A percentile compares a stretch with the other conserved stretches of the same genome.
phyloP scores from a whole-genome alignment of 2,113 vertebrate species.

The Dicentrarchus labrax region DNA sequence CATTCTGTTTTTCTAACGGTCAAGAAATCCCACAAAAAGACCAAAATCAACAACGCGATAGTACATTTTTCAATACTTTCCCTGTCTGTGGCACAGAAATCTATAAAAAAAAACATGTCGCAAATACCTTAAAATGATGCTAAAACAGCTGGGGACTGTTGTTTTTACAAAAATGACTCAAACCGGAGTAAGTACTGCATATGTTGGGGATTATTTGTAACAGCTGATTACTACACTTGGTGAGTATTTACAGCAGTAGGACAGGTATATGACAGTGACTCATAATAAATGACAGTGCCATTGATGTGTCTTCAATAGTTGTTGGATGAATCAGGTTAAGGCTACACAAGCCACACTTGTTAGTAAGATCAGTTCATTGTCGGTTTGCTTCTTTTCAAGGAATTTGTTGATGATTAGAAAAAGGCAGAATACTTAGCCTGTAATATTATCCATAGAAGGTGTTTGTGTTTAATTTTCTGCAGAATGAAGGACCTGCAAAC shows the following conservation, averaged over 20 bases:
- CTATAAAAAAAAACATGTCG: too few species aligned
- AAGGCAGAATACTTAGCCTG: background rate
- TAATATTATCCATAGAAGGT: background rate
- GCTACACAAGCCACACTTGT: background rate
- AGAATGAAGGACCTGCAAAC: conserved; percentile 70
- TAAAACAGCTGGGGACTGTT: background rate
- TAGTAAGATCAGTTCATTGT: background rate
- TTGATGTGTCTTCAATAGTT: background rate
- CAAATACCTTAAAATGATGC: too few species aligned
- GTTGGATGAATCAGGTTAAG: background rate
- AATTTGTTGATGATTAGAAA: background rate
- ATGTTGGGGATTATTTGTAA: background rate
- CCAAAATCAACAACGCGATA: background rate
- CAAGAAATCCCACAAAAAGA: background rate
- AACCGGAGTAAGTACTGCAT: background rate
- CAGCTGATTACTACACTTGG: background rate
- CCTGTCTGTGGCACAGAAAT: background rate
- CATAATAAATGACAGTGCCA: background rate
- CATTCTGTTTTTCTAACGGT: background rate
- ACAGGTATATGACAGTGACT: background rate
- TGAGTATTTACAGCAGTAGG: background rate
- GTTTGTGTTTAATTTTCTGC: background rate
- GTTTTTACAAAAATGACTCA: background rate
- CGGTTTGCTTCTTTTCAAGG: background rate
- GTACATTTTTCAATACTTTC: background rate